Conservation (phyloP, 2,888 invertebrate species). For the Sussaba pulchella region DNA sequence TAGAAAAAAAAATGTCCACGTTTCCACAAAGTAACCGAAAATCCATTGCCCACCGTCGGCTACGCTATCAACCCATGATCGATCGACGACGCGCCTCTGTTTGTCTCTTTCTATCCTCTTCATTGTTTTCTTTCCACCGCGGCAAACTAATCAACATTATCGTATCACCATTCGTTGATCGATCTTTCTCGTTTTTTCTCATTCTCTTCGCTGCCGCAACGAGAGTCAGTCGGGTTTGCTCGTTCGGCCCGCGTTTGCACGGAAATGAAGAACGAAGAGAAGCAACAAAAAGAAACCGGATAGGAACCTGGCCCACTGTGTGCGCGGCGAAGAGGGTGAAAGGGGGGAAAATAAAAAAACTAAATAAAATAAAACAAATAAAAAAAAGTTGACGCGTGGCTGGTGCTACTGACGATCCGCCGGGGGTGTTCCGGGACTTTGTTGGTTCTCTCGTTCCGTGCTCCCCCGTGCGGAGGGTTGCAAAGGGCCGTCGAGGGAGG, state of each 20-base stretch:
- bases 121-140: background rate
- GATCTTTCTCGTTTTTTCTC: constrained; percentile 33
- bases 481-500: constrained; percentile 10
- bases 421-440: constrained; percentile 45
- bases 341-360: too few species aligned
- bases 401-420: constrained; percentile 36
- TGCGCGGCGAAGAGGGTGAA: too few species aligned
- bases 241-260: background rate
- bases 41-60: background rate
- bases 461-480: constrained; percentile 41
- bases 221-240: constrained; percentile 2
- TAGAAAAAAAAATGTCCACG: too few species aligned
- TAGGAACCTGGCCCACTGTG: background rate
- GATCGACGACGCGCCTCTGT: constrained; percentile 30
- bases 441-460: constrained; percentile 55
- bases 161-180: constrained; percentile 46
- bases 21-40: too few species aligned
- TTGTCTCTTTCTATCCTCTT: constrained; percentile 9
- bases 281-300: background rate
- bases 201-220: background rate
- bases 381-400: constrained; percentile 45
- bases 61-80: constrained; percentile 39
- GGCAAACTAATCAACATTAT: constrained; percentile 57
- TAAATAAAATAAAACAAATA: background rate
- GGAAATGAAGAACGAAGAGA: constrained; percentile 5